Conservation (phyloP, 2,888 invertebrate genomes). For the Lepidocyrtinus sp. region DNA sequence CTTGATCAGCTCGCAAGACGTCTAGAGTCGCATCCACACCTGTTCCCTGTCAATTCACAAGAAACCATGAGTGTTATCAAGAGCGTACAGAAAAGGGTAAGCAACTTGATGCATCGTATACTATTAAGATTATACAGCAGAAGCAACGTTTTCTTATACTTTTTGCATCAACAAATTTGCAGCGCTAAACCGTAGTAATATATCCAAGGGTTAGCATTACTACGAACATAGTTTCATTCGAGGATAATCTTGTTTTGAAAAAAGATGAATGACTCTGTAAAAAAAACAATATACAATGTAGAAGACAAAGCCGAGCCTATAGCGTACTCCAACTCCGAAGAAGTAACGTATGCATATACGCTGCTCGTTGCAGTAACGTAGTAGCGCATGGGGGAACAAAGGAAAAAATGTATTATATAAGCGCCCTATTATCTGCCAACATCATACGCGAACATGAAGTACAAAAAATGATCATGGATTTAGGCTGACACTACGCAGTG, state of each 20-base stretch:
- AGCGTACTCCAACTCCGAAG: too few species aligned
- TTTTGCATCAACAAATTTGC: background rate
- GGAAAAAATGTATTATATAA: background rate
- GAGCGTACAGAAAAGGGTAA: background rate
- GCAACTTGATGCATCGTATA: background rate
- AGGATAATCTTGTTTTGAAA: background rate
- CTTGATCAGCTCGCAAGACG: constrained; percentile 43
- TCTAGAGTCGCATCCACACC: constrained; percentile 53
- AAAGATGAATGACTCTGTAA: constrained; percentile 1
- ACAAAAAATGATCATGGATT: too few species aligned
- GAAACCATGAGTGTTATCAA: constrained; percentile 28
- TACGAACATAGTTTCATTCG: background rate
- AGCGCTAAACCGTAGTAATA: background rate
- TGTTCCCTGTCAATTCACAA: constrained; percentile 58
- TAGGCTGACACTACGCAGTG: too few species aligned
- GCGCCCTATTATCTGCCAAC: background rate
- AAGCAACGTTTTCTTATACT: background rate
- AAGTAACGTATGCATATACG: too few species aligned
- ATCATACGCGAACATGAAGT: too few species aligned
- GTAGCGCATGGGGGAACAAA: background rate
- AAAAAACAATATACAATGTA: background rate
- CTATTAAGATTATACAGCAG: background rate
- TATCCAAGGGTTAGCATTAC: background rate
- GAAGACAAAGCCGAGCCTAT: background rate
- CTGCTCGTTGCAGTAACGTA: too few species aligned